Evolutionary conservation across 1,140 invertebrate genomes (phyloP), one percentile per base, ranked within the genome.

Genomic region (Batillaria attramentaria): DNA sequence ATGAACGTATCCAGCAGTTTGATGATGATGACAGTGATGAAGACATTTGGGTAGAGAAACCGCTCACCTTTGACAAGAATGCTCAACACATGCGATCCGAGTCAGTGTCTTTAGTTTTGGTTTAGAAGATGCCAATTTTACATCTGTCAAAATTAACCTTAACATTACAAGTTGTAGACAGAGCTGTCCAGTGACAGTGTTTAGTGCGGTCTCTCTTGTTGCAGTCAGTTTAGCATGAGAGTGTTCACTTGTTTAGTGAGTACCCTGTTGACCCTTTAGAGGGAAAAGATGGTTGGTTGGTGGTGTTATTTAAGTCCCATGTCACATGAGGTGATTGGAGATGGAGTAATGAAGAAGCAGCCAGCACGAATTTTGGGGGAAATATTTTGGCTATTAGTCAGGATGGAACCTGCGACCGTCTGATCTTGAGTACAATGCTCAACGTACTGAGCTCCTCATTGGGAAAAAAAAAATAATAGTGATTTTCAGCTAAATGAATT

Each of bases 31-130:
- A 90, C 73, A 89, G 89, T 80, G 90, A 92, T 75, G 92, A 93
- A 75, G 91, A 91, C 72, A 88, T 91, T 20, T 91, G 90, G 90
- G 92, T 93, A 86, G 91, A 92, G 77, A 92, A 92, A 70, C 92
- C 90, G 69, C 83, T 88, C 18, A 86, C 85, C 13, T 87, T 87
- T 54, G 84, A 84, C 54, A 85, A 85, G 60, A 84, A 80, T 77
- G 75, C 84, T 69, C 84, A 84, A 65, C 85, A 85, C 50, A 83
- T 82, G 75, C 78, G 87, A 69, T 80, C 85, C 50, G 81, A 79
- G 87, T 88, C 82, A 80, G 84, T 81, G 16, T 35, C 39, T 41
- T 41, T 72, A 50, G 46, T 39, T 66, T 66, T 66, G 50, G n/a
- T 54, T 54, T n/a, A n/a, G n/a, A n/a, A n/a, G n/a, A n/a, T n/a